These are phyloP conservation scores for Leptobrachium ailaonicum DNA, from an alignment of 2,113 vertebrate genomes.

Conservation along the genomic window DNA sequence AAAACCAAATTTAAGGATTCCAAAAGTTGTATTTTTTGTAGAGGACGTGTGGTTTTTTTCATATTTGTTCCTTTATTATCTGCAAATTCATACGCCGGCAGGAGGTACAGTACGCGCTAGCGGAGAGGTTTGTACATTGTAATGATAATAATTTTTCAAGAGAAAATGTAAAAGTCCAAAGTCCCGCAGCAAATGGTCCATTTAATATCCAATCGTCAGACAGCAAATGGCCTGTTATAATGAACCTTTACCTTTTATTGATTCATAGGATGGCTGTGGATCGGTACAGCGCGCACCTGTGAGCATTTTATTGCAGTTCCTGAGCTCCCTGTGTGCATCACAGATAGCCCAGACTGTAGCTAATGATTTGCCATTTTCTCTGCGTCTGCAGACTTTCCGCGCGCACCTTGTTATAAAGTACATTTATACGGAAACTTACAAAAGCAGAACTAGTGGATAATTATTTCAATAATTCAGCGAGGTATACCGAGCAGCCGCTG, in stretches of 20 bases:
- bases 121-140: slow-evolving; percentile 1
- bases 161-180: slow-evolving; percentile 27
- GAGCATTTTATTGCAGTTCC: slow-evolving; percentile 31
- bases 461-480: slow-evolving; percentile 22
- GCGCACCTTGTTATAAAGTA: slow-evolving; percentile 10
- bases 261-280: slow-evolving; percentile 31
- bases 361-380: slow-evolving; percentile 37
- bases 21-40: too few relatives aligned
- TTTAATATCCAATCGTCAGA: slow-evolving; percentile 43
- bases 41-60: too few relatives aligned
- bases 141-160: slow-evolving; percentile 31
- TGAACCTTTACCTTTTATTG: slow-evolving; percentile 33
- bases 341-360: slow-evolving; percentile 21
- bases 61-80: too few relatives aligned
- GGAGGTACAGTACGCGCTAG: background rate
- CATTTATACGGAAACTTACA: slow-evolving; percentile 18
- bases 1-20: too few relatives aligned
- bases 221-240: slow-evolving; percentile 40
- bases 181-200: slow-evolving; percentile 38
- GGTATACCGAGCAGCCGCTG: background rate
- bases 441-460: slow-evolving; percentile 31
- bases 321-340: slow-evolving; percentile 5
- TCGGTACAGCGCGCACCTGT: slow-evolving; percentile 18
- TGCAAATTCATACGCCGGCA: background rate
- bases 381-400: slow-evolving; percentile 4